Evolutionary conservation across 2,113 vertebrate species (phyloP).

Genomic region (Serilophus lunatus): DNA sequence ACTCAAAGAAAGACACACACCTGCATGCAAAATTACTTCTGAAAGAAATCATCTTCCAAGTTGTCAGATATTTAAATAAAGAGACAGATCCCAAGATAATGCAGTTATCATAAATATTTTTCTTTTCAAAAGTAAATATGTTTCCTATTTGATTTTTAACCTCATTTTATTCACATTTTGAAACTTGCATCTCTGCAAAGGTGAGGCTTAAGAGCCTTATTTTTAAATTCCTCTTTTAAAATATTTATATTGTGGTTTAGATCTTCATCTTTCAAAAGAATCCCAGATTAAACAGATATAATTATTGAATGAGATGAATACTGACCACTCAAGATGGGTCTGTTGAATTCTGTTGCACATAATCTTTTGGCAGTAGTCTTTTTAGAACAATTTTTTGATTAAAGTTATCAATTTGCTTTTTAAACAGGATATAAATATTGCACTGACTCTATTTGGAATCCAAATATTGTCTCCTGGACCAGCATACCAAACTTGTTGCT

Average conservation of each 20-base stretch:
- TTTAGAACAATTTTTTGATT: background rate
- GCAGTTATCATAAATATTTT: background rate
- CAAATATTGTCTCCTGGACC: background rate
- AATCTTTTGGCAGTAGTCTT: background rate
- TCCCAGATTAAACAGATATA: background rate
- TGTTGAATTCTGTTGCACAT: background rate
- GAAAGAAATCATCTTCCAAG: background rate
- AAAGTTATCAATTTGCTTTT: background rate
- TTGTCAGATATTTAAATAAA: background rate
- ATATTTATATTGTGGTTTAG: background rate
- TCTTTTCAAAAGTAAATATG: background rate
- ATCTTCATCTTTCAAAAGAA: background rate
- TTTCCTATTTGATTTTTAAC: background rate
- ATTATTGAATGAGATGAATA: background rate
- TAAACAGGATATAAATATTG: background rate
- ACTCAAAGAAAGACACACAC: background rate
- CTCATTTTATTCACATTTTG: background rate
- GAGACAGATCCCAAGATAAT: background rate
- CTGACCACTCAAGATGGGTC: background rate
- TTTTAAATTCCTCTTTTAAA: background rate
- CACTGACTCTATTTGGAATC: background rate
- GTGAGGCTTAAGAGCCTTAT: background rate
- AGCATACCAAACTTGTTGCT: background rate
- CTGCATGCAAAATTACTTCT: background rate
- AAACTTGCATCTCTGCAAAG: background rate